Percentiles rank a stretch among this genome's conserved stretches.
These are phyloP conservation scores for Macrotus californicus DNA, from an alignment of 2,113 vertebrate species.

Conservation along the genomic window DNA sequence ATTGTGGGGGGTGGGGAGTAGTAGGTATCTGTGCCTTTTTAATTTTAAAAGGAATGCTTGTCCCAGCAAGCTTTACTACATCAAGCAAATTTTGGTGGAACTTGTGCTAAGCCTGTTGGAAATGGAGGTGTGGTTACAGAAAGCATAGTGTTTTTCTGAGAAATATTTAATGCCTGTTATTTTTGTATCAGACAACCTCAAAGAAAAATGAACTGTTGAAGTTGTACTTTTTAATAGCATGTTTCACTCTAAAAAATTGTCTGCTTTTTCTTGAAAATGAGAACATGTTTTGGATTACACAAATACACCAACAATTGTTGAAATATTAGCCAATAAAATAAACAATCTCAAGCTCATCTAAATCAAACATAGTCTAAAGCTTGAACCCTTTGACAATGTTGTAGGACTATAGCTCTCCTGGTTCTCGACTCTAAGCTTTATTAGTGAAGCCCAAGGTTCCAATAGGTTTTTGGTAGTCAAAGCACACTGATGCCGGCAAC, in stretches of 20 bases:
- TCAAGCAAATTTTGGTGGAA: slow-evolving; percentile 6
- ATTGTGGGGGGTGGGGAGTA: not conserved
- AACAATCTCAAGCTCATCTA: not conserved
- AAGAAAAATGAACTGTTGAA: not conserved
- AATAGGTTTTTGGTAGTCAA: not conserved
- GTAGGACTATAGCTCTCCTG: not conserved
- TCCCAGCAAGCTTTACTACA: not conserved
- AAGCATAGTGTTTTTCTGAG: not conserved
- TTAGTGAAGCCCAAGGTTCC: not conserved
- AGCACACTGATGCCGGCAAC: not conserved
- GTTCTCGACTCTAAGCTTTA: not conserved
- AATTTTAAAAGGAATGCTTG: slow-evolving; percentile 3
- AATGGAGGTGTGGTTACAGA: not conserved
- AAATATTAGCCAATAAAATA: slow-evolving; percentile 29
- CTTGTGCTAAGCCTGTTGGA: not conserved
- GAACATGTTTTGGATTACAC: not conserved
- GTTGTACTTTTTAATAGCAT: not conserved
- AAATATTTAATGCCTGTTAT: not conserved
- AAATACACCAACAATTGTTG: not conserved
- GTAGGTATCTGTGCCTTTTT: not conserved
- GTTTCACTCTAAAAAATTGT: not conserved
- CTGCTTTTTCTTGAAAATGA: not conserved
- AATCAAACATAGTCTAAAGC: not conserved
- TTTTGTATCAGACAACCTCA: not conserved
- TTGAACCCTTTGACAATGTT: not conserved